Evolutionary conservation across 2,888 invertebrate species (phyloP).

Genomic region (Ochropleura plecta): DNA sequence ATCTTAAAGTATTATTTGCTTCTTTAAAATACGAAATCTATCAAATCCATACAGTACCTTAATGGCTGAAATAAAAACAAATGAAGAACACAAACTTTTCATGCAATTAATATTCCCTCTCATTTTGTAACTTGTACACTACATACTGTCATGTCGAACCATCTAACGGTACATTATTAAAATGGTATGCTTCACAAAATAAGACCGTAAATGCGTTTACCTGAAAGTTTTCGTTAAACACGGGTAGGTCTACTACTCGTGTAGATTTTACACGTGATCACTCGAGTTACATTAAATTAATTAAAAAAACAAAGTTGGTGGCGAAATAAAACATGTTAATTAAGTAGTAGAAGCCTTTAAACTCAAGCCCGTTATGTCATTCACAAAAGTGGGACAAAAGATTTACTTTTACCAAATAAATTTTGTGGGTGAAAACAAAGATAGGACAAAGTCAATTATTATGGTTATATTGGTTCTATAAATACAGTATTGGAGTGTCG

Average conservation of each 20-base stretch:
- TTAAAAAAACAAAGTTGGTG: neutral
- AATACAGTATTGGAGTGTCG: conserved; percentile 52
- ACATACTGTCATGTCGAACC: neutral
- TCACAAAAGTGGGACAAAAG: conserved; percentile 22
- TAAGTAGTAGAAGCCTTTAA: neutral
- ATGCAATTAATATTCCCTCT: neutral
- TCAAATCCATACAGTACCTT: no score
- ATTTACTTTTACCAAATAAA: conserved; percentile 13
- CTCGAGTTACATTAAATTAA: neutral
- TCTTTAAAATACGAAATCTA: no score
- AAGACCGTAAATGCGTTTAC: neutral
- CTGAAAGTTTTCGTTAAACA: no score
- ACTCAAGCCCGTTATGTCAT: neutral
- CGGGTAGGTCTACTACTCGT: neutral
- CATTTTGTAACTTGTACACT: neutral
- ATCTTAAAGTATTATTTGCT: no score
- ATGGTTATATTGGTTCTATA: conserved; percentile 53
- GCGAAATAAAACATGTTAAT: neutral
- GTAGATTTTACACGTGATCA: neutral
- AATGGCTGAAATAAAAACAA: no score
- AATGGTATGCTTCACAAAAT: neutral
- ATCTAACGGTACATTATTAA: neutral
- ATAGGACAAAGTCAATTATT: conserved; percentile 35
- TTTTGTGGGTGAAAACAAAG: conserved; percentile 22
- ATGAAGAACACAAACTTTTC: no score